A percentile compares a stretch with the other conserved stretches of the same genome.
phyloP scores from a whole-genome alignment of 1,140 invertebrate species.

The Lordiphosa stackelbergi region DNA sequence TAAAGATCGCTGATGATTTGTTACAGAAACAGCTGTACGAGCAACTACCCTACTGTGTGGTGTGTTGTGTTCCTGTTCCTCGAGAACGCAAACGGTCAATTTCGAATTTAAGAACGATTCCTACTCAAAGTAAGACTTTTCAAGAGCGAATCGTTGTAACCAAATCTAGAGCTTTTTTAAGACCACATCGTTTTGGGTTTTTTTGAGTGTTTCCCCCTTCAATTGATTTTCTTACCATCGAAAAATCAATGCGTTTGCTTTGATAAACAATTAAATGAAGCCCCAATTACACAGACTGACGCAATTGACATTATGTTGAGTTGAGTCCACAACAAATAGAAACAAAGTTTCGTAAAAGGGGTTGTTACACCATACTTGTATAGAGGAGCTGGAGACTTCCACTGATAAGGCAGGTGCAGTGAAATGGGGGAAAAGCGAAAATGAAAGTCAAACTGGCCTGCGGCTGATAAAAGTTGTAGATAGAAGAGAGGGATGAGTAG shows the following conservation, averaged over 20 bases:
- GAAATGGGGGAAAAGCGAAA: constrained; percentile 15
- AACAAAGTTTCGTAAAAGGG: constrained; percentile 25
- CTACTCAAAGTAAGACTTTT: too few species aligned
- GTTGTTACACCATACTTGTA: not conserved
- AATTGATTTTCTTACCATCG: not conserved
- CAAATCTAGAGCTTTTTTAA: too few species aligned
- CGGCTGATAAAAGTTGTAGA: constrained; percentile 13
- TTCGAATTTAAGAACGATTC: too few species aligned
- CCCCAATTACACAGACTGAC: constrained; percentile 36
- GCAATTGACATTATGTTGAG: constrained; percentile 49
- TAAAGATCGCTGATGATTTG: too few species aligned
- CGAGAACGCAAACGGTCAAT: too few species aligned
- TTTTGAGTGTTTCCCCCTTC: too few species aligned
- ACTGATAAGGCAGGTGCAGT: constrained; percentile 29
- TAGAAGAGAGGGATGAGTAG: constrained; percentile 6
- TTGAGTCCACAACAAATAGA: constrained; percentile 3
- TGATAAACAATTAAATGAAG: constrained; percentile 28
- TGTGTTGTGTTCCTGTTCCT: too few species aligned
- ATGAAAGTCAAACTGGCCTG: constrained; percentile 23
- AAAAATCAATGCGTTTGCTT: not conserved
- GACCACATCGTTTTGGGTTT: too few species aligned
- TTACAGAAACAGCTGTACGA: too few species aligned
- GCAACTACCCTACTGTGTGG: too few species aligned
- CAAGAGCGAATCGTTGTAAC: too few species aligned
- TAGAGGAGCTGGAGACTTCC: not conserved